Evolutionary conservation across 1,140 invertebrate genomes (phyloP).

Genomic region (Rhyzopertha dominica): DNA sequence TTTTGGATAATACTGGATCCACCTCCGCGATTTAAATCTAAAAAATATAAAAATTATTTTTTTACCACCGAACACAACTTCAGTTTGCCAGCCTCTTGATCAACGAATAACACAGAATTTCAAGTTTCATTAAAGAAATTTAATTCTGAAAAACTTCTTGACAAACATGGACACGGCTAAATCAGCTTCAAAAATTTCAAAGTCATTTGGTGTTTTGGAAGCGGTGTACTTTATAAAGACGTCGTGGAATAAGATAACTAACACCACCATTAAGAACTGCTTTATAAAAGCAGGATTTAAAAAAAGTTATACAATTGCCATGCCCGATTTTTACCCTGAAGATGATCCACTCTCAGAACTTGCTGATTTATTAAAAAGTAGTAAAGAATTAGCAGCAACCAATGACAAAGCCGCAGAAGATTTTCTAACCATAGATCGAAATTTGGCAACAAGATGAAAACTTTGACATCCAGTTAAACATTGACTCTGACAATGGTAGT

Average conservation of each 20-base stretch:
- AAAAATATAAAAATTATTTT: conserved; percentile 44
- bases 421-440: no score
- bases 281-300: conserved; percentile 12
- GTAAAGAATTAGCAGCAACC: no score
- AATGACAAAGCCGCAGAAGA: no score
- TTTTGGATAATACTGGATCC: conserved; percentile 28
- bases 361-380: no score
- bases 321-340: no score
- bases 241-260: conserved; percentile 11
- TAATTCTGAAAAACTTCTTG: conserved; percentile 28
- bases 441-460: no score
- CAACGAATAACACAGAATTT: conserved; percentile 47
- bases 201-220: conserved; percentile 13
- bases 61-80: conserved; percentile 49
- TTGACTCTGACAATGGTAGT: no score
- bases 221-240: conserved; percentile 15
- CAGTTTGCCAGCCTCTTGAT: conserved; percentile 49
- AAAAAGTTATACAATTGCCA: conserved; percentile 5
- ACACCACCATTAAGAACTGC: conserved; percentile 9
- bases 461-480: no score
- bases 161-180: conserved; percentile 19
- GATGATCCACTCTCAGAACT: no score
- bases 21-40: conserved; percentile 32
- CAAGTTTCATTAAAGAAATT: conserved; percentile 35
- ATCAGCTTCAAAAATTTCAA: conserved; percentile 11